Evolutionary conservation across 2,888 invertebrate genomes (phyloP).

Genomic region (Halictus quadricinctus): DNA sequence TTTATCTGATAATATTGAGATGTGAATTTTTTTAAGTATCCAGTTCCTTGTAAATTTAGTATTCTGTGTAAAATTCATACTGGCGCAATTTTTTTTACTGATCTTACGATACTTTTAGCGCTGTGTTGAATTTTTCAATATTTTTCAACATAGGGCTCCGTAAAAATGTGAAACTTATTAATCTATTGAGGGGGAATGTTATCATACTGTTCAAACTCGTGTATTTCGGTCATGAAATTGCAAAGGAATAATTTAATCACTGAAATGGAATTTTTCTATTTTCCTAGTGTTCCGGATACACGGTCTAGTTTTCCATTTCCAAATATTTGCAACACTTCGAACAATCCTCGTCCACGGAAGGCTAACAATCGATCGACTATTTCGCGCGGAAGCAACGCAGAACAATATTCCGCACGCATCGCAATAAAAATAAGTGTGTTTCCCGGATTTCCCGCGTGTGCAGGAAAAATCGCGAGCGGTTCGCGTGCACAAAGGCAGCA

Average conservation of each 20-base stretch:
- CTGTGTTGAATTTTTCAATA: too few relatives aligned
- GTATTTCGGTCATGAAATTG: too few relatives aligned
- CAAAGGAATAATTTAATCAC: not conserved
- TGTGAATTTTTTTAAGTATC: too few relatives aligned
- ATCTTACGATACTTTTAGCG: not conserved
- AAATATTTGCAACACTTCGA: not conserved
- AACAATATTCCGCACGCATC: not conserved
- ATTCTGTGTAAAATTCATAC: too few relatives aligned
- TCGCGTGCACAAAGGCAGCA: conserved; percentile 10
- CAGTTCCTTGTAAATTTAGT: too few relatives aligned
- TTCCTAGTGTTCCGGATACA: not conserved
- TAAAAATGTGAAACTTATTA: too few relatives aligned
- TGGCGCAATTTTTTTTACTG: too few relatives aligned
- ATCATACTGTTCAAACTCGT: too few relatives aligned
- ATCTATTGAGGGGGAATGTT: too few relatives aligned
- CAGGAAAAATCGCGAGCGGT: conserved; percentile 2
- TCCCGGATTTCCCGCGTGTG: not conserved
- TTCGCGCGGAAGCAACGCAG: not conserved
- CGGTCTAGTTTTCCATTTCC: not conserved
- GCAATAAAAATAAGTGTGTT: not conserved
- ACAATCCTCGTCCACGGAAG: not conserved
- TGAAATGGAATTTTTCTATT: not conserved
- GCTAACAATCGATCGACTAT: not conserved
- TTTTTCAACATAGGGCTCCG: too few relatives aligned
- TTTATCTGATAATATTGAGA: too few relatives aligned